Conservation (phyloP, 2,797 vertebrate species). For the Mormyrus hasselquistii region DNA sequence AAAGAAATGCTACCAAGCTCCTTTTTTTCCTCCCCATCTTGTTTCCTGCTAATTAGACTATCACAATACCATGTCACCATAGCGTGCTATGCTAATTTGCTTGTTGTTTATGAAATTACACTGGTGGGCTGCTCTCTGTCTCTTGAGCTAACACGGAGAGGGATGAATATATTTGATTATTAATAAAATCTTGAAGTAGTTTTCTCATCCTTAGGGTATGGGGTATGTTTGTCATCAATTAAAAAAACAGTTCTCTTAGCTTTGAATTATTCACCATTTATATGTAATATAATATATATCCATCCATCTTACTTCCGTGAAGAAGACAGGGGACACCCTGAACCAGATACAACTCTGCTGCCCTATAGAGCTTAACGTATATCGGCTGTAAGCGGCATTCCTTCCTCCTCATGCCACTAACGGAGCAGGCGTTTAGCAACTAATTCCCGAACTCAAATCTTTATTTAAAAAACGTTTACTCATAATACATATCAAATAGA, state of each 20-base stretch:
- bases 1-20: neutral
- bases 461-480: too few species aligned
- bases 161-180: conserved; percentile 6
- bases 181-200: neutral
- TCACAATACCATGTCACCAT: conserved; percentile 8
- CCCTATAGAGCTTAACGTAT: neutral
- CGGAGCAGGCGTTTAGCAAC: too few species aligned
- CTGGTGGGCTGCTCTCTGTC: neutral
- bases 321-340: neutral
- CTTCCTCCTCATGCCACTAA: too few species aligned
- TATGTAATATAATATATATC: neutral
- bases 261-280: neutral
- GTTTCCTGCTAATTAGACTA: conserved; percentile 15
- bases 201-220: neutral
- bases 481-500: too few species aligned
- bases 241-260: neutral
- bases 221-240: neutral
- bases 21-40: neutral
- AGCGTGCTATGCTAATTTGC: neutral
- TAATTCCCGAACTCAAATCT: too few species aligned
- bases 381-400: neutral
- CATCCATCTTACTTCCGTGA: neutral
- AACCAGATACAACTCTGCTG: neutral
- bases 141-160: neutral
- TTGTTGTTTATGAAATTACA: conserved; percentile 19